Percentiles rank a stretch among this genome's conserved stretches.
Conservation (phyloP, 2,113 vertebrate species). For the Eolophus roseicapilla region DNA sequence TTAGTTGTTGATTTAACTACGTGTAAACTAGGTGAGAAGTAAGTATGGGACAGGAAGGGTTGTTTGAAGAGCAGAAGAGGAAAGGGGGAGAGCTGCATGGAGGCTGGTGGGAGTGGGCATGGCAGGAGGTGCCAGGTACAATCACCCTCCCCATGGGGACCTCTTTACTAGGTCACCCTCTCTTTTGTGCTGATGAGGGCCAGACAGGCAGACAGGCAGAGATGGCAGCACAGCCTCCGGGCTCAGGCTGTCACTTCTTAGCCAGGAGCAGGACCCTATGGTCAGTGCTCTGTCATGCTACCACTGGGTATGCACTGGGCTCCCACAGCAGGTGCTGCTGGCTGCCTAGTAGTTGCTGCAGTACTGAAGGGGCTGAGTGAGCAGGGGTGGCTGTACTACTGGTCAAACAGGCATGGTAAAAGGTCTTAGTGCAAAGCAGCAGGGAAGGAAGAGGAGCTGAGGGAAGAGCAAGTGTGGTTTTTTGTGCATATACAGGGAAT, state of each 20-base stretch:
- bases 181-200: neutral
- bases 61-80: neutral
- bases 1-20: neutral
- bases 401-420: accelerated
- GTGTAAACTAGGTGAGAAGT: neutral
- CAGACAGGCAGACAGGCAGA: neutral
- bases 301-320: accelerated
- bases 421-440: neutral
- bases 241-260: neutral
- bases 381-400: neutral
- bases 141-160: accelerated
- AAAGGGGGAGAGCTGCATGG: neutral
- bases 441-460: neutral
- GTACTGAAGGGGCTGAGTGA: neutral
- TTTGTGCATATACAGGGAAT: neutral
- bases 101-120: neutral
- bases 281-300: accelerated
- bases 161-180: accelerated
- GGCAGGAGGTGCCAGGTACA: accelerated
- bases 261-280: neutral
- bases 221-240: accelerated
- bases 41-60: neutral
- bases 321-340: neutral
- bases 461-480: neutral
- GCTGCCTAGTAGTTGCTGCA: neutral